Evolutionary conservation across 2,113 vertebrate species (phyloP), one percentile per base, ranked within the genome.

Genomic region (Drymodes brunneopygia): DNA sequence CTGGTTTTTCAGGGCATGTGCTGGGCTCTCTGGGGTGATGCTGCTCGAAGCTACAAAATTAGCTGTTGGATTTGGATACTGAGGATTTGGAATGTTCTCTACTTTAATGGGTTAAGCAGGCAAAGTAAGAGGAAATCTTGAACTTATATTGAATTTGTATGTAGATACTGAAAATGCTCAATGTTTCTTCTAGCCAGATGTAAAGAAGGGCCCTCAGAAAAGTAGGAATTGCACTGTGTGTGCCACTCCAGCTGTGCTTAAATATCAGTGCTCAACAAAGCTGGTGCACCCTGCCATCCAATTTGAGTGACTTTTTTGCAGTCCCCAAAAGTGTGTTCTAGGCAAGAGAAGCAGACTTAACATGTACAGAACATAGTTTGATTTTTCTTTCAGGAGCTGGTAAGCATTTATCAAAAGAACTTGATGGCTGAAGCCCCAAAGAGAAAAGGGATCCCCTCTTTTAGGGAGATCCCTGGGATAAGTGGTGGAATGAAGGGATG

Each of bases 291-390:
- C 18, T n/a, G 69, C 48, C 10, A 7, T 65, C 19, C 21, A 10
- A 1, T 12, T 1, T 10, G 54, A 48, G 54, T 15, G 67, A 20
- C 23, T 20, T 23, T 23, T 12, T 25, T 57, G 24, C 35, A 47
- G 44, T 35, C 12, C 42, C 35, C 36, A 36, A 27, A 15, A 69
- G 44, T 10, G 6, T 8, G 1, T 11, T 70, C 15, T 11, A 47
- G 40, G 35, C 6, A 31, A 29, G 10, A 44, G 48, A 47, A 62
- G 9, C 28, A 20, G 24, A 16, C 16, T 61, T 36, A 56, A 21
- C 7, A 5, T 7, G 15, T 28, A 5, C 21, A 65, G 33, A 74
- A 12, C 2, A 4, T 20, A 22, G 2, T 14, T 5, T 9, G 25
- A 4, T 35, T 45, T 60, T 64, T 58, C 11, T 71, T 58, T 86